Evolutionary conservation across 2,797 vertebrate species (phyloP).

Genomic region (Rostrhamus sociabilis): DNA sequence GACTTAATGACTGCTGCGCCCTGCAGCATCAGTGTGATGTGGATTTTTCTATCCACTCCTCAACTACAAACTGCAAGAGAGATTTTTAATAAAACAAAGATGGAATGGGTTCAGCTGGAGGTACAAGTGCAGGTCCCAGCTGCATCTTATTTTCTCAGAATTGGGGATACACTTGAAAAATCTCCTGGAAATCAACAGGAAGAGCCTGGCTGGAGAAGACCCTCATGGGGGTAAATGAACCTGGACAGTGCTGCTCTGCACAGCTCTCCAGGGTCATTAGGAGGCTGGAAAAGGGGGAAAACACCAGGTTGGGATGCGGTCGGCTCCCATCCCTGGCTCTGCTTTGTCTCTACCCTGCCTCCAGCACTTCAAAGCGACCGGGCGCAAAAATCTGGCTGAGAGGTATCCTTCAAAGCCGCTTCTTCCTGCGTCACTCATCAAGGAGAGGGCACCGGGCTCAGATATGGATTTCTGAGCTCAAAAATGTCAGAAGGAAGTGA

Average conservation of each 20-base stretch:
- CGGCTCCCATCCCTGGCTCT: neutral
- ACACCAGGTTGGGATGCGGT: neutral
- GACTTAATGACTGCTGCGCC: fast-evolving
- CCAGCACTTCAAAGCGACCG: neutral
- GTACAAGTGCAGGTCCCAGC: neutral
- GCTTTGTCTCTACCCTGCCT: neutral
- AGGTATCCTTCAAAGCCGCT: neutral
- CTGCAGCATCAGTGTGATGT: fast-evolving
- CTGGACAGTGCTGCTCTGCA: neutral
- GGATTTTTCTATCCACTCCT: neutral
- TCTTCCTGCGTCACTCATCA: neutral
- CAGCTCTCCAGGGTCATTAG: neutral
- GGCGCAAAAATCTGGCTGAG: neutral
- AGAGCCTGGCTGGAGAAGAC: neutral
- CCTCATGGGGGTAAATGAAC: neutral
- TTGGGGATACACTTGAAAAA: neutral
- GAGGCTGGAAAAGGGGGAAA: neutral
- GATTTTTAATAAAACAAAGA: neutral
- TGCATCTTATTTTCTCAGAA: neutral
- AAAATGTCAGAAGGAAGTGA: conserved; percentile 70
- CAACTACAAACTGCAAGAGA: neutral
- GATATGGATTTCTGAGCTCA: conserved; percentile 16
- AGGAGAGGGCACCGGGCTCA: conserved; percentile 5
- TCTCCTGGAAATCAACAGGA: neutral
- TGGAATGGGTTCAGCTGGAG: neutral